These are phyloP conservation scores for Fukomys damarensis DNA, from an alignment of 2,113 vertebrate genomes.

Conservation along the genomic window DNA sequence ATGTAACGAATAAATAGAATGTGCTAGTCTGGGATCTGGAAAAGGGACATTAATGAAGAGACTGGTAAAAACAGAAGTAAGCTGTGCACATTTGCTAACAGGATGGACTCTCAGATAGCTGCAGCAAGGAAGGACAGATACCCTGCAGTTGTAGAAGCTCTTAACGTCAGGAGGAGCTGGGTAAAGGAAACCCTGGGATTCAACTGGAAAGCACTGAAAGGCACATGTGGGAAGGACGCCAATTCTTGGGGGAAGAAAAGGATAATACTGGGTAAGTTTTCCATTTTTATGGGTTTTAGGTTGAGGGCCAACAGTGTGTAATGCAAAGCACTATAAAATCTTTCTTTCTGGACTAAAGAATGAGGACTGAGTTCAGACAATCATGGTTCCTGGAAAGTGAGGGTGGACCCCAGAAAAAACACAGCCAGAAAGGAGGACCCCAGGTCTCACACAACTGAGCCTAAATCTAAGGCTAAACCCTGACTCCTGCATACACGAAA, in stretches of 20 bases:
- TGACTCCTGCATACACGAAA: fast-evolving
- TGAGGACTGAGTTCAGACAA: neutral
- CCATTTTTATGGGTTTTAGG: neutral
- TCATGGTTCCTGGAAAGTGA: neutral
- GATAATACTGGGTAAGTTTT: neutral
- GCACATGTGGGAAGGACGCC: neutral
- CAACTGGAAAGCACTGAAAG: neutral
- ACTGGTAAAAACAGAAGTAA: neutral
- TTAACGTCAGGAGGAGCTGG: neutral
- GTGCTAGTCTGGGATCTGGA: neutral
- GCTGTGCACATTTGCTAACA: neutral
- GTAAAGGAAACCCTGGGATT: neutral
- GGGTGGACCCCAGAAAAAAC: neutral
- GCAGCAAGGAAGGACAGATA: neutral
- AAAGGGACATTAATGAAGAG: neutral
- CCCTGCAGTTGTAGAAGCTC: neutral
- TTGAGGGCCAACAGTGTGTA: neutral
- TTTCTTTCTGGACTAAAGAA: neutral
- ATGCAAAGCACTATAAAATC: neutral
- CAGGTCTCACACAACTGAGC: neutral
- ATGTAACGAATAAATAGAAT: neutral
- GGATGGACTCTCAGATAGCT: neutral
- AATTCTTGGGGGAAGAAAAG: neutral
- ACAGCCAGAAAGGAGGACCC: neutral
- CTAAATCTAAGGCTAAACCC: neutral